phyloP scores from a whole-genome alignment of 2,113 vertebrate species.

The Romanogobio albipinnatus region DNA sequence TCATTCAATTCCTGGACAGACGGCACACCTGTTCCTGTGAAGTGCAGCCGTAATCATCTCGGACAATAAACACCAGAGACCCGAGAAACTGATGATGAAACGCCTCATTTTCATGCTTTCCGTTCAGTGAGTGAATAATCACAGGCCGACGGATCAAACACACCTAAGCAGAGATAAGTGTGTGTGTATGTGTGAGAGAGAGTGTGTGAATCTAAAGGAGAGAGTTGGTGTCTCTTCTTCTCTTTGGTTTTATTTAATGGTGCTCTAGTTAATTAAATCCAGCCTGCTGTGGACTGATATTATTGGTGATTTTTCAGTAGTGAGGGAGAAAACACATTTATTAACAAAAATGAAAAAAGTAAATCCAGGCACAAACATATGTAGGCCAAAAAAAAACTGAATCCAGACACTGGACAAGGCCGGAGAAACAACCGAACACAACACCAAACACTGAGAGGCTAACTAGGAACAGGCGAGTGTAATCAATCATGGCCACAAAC shows the following conservation, averaged over 20 bases:
- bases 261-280: neutral
- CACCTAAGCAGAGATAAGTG: constrained; percentile 60
- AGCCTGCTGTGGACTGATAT: neutral
- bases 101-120: constrained; percentile 49
- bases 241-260: neutral
- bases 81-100: constrained; percentile 49
- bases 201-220: neutral
- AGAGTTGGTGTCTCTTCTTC: neutral
- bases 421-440: no score
- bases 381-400: no score
- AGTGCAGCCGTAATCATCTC: constrained; percentile 36
- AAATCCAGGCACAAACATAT: no score
- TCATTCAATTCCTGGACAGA: constrained; percentile 44
- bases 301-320: no score
- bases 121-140: constrained; percentile 64
- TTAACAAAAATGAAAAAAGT: no score
- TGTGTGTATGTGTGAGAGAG: constrained; percentile 51
- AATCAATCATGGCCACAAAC: no score
- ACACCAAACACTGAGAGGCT: no score
- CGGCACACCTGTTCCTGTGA: constrained; percentile 56
- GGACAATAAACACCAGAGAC: constrained; percentile 26
- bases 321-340: no score
- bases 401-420: no score
- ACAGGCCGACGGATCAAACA: constrained; percentile 64
- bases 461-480: no score